Percentiles rank a stretch among this genome's conserved stretches.
Evolutionary conservation across 2,888 invertebrate species (phyloP).

Genomic region (Drosophila incognita): DNA sequence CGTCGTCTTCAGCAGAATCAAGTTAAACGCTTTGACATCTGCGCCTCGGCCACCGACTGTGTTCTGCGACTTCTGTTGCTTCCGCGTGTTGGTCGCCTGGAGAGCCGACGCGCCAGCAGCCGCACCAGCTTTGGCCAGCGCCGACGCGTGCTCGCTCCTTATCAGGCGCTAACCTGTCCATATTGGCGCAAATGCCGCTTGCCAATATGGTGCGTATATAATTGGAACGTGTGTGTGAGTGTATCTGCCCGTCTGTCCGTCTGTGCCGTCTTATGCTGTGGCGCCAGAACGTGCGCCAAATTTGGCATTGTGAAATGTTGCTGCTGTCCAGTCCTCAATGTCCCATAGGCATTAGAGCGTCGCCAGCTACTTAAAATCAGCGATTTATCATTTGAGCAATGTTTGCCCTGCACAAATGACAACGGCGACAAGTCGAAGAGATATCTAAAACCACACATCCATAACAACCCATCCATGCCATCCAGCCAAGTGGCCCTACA

Average conservation of each 20-base stretch:
- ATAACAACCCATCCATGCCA: constrained; percentile 34
- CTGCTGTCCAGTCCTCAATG: constrained; percentile 38
- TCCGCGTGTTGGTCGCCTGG: constrained; percentile 76
- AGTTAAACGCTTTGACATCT: constrained; percentile 65
- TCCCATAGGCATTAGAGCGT: constrained; percentile 55
- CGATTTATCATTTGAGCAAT: constrained; percentile 69
- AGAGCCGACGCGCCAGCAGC: constrained; percentile 44
- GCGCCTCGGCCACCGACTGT: constrained; percentile 59
- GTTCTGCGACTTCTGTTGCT: constrained; percentile 51
- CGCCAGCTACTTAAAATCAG: constrained; percentile 74
- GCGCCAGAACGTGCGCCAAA: constrained; percentile 76
- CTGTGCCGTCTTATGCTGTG: constrained; percentile 57
- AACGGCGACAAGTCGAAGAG: constrained; percentile 46
- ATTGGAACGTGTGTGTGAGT: constrained; percentile 50
- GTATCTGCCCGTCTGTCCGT: neutral
- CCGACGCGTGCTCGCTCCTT: constrained; percentile 75
- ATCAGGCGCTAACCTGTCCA: constrained; percentile 80
- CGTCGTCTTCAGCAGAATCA: constrained; percentile 70
- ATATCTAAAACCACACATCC: constrained; percentile 35
- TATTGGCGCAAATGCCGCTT: constrained; percentile 70
- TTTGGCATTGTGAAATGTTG: constrained; percentile 76
- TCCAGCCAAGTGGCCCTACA: constrained; percentile 51
- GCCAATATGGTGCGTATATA: constrained; percentile 64
- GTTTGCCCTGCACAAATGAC: constrained; percentile 65
- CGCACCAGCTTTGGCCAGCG: constrained; percentile 3